phyloP scores from a whole-genome alignment of 2,113 vertebrate species.

The Vicugna pacos region DNA sequence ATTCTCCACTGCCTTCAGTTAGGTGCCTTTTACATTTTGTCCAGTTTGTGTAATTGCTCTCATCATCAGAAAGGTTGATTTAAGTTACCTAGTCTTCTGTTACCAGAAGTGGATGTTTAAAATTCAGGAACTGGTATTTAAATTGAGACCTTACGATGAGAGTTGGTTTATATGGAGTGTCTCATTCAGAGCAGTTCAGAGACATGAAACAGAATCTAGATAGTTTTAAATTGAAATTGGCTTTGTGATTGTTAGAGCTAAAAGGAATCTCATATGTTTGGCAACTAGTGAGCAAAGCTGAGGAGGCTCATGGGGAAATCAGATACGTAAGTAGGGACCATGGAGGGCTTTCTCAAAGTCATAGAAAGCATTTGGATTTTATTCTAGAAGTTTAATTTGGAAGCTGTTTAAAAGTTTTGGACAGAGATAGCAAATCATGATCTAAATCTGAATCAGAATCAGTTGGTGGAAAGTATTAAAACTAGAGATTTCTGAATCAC shows the following conservation, averaged over 20 bases:
- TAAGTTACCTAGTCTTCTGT: background rate
- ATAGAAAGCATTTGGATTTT: background rate
- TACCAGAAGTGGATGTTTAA: background rate
- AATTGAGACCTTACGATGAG: background rate
- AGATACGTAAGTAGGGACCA: background rate
- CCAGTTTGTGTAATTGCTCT: background rate
- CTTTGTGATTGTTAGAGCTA: background rate
- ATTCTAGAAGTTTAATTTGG: conserved; percentile 16
- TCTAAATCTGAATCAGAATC: background rate
- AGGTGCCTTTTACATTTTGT: background rate
- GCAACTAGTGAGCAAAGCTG: background rate
- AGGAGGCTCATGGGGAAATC: background rate
- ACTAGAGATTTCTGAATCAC: background rate
- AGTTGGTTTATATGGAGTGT: background rate
- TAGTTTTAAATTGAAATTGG: background rate
- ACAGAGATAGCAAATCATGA: background rate
- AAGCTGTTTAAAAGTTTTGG: conserved; percentile 36
- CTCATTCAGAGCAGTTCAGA: background rate
- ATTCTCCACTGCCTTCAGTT: background rate
- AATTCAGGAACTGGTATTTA: background rate
- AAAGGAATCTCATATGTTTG: background rate
- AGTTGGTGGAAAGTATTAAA: background rate
- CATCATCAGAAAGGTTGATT: background rate
- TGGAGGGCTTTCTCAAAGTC: background rate
- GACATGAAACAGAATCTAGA: background rate